Conservation (phyloP, 2,113 vertebrate genomes). For the Microcebus griseorufus region DNA sequence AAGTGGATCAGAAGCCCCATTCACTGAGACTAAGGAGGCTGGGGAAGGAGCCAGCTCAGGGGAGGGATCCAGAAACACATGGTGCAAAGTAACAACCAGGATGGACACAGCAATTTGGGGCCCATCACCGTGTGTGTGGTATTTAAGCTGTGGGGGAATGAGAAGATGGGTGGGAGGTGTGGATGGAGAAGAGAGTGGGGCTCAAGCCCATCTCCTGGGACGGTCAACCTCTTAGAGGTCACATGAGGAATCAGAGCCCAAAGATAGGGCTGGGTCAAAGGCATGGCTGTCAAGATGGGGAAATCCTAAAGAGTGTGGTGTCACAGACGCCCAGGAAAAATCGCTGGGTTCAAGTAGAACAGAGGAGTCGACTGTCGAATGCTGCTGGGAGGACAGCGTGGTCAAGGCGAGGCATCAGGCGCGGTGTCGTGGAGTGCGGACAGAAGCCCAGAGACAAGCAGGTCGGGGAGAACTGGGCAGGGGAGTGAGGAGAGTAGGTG, state of each 20-base stretch:
- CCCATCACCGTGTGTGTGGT: not conserved
- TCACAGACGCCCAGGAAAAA: not conserved
- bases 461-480: not conserved
- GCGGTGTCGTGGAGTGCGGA: not conserved
- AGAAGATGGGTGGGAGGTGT: not conserved
- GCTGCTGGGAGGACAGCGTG: not conserved
- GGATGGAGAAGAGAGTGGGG: not conserved
- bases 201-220: not conserved
- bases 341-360: fast-evolving
- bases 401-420: not conserved
- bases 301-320: not conserved
- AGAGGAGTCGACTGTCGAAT: not conserved
- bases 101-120: no score
- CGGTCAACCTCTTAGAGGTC: not conserved
- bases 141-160: not conserved
- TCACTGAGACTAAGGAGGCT: not conserved
- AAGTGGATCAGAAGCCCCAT: not conserved
- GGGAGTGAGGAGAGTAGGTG: no score
- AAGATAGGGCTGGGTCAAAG: not conserved
- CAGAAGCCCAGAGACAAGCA: not conserved
- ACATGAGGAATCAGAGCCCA: not conserved
- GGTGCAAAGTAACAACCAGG: not conserved
- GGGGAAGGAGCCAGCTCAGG: not conserved
- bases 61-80: not conserved
- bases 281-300: not conserved